Percentiles rank a stretch among this genome's conserved stretches.
phyloP scores from a whole-genome alignment of 2,113 vertebrate species.

The Paramisgurnus dabryanus region DNA sequence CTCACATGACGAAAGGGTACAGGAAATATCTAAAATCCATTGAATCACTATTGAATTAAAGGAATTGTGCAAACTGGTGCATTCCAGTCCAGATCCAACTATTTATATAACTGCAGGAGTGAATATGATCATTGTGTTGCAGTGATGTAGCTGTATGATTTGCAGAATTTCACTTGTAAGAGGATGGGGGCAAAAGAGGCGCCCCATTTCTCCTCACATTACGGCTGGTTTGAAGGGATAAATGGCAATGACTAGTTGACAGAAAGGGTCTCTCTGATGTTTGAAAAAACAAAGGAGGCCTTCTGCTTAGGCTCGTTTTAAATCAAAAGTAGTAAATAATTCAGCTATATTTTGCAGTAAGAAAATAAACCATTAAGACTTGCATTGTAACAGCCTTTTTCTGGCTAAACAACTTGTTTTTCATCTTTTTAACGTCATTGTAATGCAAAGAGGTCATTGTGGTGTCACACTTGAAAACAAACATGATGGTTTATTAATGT shows the following conservation, averaged over 20 bases:
- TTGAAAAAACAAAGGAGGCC: not conserved
- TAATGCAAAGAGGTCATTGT: too few species aligned
- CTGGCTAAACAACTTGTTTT: too few species aligned
- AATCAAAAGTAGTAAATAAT: too few species aligned
- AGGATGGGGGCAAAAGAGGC: not conserved
- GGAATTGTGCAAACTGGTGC: constrained; percentile 12
- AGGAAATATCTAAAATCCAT: not conserved
- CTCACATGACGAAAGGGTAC: not conserved
- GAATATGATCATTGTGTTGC: constrained; percentile 33
- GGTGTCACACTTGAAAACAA: too few species aligned
- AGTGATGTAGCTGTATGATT: not conserved
- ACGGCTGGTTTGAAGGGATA: not conserved
- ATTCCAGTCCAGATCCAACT: constrained; percentile 5
- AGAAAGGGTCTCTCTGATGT: not conserved
- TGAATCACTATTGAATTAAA: constrained; percentile 5
- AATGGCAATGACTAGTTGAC: not conserved
- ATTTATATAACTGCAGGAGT: constrained; percentile 1
- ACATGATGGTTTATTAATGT: too few species aligned
- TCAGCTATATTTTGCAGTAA: too few species aligned
- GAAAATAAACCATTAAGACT: too few species aligned
- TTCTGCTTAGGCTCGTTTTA: not conserved
- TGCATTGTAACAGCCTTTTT: too few species aligned
- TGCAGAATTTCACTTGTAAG: not conserved
- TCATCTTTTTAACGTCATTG: too few species aligned
- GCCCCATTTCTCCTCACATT: not conserved